Conservation (phyloP, 2,888 invertebrate species). For the Argyresthia goedartella region DNA sequence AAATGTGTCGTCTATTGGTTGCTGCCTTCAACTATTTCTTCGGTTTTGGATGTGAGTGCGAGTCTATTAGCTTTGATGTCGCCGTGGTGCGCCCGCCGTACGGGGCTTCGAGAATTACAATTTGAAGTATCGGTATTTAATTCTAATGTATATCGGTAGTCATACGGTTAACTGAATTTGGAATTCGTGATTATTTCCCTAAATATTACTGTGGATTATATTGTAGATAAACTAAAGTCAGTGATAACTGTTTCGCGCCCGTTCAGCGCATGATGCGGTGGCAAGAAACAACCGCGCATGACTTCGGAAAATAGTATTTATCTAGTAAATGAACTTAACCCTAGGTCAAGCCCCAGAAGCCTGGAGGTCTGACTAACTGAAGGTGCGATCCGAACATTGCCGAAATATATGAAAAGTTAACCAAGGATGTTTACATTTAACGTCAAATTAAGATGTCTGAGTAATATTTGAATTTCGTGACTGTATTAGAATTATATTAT, state of each 20-base stretch:
- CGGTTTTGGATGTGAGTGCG: conserved; percentile 76
- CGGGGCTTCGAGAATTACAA: neutral
- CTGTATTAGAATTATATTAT: conserved; percentile 46
- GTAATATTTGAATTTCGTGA: conserved; percentile 47
- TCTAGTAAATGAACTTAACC: conserved; percentile 66
- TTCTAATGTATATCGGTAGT: neutral
- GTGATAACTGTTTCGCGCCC: neutral
- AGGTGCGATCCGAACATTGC: conserved; percentile 50
- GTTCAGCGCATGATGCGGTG: neutral
- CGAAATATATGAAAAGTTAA: conserved; percentile 50
- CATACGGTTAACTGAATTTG: neutral
- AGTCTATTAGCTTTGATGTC: conserved; percentile 83
- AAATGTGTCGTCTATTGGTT: conserved; percentile 47
- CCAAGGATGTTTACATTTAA: conserved; percentile 57
- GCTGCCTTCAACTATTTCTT: conserved; percentile 88
- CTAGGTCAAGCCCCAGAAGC: conserved; percentile 39
- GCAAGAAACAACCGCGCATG: conserved; percentile 37
- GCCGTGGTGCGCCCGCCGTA: conserved; percentile 38
- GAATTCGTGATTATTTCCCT: too few relatives aligned
- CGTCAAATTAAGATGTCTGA: conserved; percentile 50
- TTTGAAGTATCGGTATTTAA: neutral
- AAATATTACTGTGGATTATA: too few relatives aligned
- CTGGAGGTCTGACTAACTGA: conserved; percentile 46
- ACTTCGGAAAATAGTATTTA: conserved; percentile 51
- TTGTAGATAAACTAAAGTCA: neutral